Conservation (phyloP, 2,797 vertebrate species). For the Manis pentadactyla region DNA sequence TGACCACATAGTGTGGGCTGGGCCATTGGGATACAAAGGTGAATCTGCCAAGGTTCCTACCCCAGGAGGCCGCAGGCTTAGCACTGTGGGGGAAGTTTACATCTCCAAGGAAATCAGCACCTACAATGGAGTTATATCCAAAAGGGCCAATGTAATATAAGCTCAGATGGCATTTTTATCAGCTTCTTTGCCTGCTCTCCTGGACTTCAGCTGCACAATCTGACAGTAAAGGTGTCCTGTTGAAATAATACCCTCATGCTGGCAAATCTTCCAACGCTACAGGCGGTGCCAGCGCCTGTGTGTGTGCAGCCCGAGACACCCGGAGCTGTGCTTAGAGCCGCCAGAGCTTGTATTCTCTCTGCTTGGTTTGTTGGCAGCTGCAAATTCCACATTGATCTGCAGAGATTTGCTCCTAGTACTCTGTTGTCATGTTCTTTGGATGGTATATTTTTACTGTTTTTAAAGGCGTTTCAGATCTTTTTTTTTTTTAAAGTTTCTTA, state of each 20-base stretch:
- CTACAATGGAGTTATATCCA: accelerated
- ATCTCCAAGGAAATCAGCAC: not conserved
- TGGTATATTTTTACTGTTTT: not conserved
- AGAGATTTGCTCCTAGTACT: not conserved
- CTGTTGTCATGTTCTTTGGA: not conserved
- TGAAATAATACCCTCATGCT: not conserved
- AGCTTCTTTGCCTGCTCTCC: not conserved
- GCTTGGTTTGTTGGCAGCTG: not conserved
- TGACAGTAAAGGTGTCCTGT: not conserved
- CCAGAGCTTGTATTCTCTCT: not conserved
- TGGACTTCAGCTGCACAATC: not conserved
- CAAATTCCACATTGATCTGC: not conserved
- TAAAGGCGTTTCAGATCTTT: not conserved
- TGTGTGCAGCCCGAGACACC: not conserved
- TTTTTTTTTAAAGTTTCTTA: not conserved
- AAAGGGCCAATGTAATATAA: not conserved
- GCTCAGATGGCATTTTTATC: not conserved
- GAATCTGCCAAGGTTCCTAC: accelerated
- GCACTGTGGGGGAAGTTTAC: not conserved
- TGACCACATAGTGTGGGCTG: not conserved
- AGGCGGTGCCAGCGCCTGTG: not conserved
- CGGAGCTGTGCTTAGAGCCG: not conserved
- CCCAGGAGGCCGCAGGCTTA: not conserved
- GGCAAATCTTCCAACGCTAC: not conserved
- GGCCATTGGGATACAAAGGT: not conserved